Conservation (phyloP, 2,888 invertebrate genomes). For the Cepaea hortensis region DNA sequence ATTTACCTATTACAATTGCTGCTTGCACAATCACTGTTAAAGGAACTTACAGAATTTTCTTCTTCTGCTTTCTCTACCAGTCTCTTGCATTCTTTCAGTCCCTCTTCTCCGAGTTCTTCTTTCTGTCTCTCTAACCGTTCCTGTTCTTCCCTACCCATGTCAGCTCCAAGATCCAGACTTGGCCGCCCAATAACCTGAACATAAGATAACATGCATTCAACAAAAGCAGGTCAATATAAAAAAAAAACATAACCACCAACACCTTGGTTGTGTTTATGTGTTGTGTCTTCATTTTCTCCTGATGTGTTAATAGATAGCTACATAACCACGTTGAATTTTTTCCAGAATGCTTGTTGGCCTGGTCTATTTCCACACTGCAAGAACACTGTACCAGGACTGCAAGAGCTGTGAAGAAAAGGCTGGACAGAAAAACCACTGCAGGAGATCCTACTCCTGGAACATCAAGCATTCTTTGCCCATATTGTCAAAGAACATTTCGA, state of each 20-base stretch:
- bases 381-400: no score
- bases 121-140: constrained; percentile 83
- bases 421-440: no score
- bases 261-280: no score
- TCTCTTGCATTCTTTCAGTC: constrained; percentile 82
- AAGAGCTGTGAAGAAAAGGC: no score
- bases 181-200: constrained; percentile 79
- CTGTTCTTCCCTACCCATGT: constrained; percentile 85
- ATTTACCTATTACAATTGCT: background rate
- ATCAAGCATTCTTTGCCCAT: no score
- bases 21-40: background rate
- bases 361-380: no score
- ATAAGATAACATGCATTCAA: background rate
- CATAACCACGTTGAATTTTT: no score
- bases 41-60: constrained; percentile 45
- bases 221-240: background rate
- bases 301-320: no score
- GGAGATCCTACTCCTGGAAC: no score
- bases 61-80: constrained; percentile 81
- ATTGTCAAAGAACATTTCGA: no score
- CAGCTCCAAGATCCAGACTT: constrained; percentile 81
- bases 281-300: no score
- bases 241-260: background rate
- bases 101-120: constrained; percentile 82
- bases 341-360: no score